Conservation (phyloP, 2,888 invertebrate species). For the Zygothrica quintamaculata region DNA sequence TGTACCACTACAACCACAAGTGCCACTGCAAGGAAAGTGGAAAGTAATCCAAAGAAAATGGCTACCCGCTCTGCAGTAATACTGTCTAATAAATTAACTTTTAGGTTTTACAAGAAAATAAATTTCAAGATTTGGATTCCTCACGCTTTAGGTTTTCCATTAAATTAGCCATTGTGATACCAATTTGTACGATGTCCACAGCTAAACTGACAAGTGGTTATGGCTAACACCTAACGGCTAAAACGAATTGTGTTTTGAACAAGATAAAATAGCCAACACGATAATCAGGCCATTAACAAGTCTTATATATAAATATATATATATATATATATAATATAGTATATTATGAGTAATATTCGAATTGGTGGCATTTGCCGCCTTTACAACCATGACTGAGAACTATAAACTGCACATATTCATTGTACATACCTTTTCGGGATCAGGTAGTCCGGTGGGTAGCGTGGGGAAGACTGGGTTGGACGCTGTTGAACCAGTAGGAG, state of each 20-base stretch:
- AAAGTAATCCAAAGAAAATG: conserved; percentile 69
- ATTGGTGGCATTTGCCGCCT: conserved; percentile 65
- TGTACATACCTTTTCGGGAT: conserved; percentile 77
- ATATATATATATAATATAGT: conserved; percentile 13
- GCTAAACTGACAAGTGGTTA: conserved; percentile 30
- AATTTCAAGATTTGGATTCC: conserved; percentile 5
- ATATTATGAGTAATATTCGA: conserved; percentile 24
- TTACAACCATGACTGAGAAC: conserved; percentile 42
- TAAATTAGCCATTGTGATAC: conserved; percentile 42
- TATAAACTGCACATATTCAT: background rate
- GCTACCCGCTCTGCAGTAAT: conserved; percentile 65
- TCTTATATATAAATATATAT: background rate
- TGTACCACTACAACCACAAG: conserved; percentile 69
- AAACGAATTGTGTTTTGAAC: conserved; percentile 3
- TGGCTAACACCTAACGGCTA: conserved; percentile 5
- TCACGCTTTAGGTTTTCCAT: conserved; percentile 53
- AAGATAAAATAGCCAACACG: conserved; percentile 52
- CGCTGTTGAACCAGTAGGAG: conserved; percentile 16
- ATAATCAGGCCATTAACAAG: conserved; percentile 46
- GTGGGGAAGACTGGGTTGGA: conserved; percentile 68
- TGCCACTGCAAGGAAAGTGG: conserved; percentile 65
- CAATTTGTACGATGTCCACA: conserved; percentile 24
- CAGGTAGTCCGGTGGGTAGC: conserved; percentile 77
- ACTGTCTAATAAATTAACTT: conserved; percentile 41
- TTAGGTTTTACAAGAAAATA: background rate